Evolutionary conservation across 1,140 invertebrate genomes (phyloP).

Genomic region (Chelonus insularis): DNA sequence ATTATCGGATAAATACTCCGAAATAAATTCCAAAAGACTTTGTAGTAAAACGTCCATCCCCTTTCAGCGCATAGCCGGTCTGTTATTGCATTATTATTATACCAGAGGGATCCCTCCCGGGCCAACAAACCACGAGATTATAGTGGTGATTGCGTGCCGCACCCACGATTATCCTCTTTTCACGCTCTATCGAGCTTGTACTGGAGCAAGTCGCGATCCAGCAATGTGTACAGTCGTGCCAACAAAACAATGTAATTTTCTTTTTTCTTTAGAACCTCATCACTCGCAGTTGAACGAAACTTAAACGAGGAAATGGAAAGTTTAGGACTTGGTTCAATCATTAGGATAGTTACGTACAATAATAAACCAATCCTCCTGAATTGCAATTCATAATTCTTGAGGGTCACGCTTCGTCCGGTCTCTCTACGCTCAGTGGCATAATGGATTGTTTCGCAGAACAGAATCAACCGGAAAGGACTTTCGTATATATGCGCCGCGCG

Average conservation of each 20-base stretch:
- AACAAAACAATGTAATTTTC: constrained; percentile 10
- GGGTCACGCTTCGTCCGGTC: constrained; percentile 52
- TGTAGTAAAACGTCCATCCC: not conserved
- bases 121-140: constrained; percentile 38
- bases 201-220: constrained; percentile 3
- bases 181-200: constrained; percentile 43
- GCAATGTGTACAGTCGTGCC: not conserved
- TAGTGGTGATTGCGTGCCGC: constrained; percentile 38
- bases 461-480: constrained; percentile 56
- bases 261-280: not conserved
- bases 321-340: no score
- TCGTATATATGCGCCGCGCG: constrained; percentile 31
- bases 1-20: no score
- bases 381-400: constrained; percentile 50
- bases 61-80: not conserved
- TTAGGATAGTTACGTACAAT: no score
- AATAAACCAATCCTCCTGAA: not conserved
- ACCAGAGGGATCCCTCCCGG: constrained; percentile 20
- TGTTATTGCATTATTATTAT: constrained; percentile 32
- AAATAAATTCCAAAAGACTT: not conserved
- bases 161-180: constrained; percentile 52
- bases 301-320: no score
- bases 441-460: constrained; percentile 59
- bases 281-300: not conserved
- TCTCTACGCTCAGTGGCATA: constrained; percentile 51